Conservation (phyloP, 2,113 vertebrate genomes). For the Setophaga petechia region DNA sequence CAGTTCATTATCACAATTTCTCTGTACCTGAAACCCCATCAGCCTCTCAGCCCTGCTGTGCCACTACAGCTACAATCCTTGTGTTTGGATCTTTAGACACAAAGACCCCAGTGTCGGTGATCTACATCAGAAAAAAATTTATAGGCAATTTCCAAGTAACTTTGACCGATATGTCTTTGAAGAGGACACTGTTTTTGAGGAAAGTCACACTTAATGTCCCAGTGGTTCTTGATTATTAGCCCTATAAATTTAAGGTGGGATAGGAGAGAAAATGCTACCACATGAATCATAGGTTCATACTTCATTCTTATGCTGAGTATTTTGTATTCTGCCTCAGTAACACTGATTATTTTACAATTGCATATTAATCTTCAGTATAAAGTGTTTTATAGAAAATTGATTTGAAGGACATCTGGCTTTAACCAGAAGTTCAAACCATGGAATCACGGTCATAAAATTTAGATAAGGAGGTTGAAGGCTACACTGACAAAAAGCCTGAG, state of each 20-base stretch:
- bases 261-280: neutral
- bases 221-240: neutral
- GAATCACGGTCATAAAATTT: neutral
- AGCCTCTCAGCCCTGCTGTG: neutral
- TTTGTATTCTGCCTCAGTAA: neutral
- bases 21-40: neutral
- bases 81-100: neutral
- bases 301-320: neutral
- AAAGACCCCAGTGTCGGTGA: neutral
- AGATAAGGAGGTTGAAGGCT: neutral
- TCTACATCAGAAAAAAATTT: neutral
- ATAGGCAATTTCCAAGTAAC: neutral
- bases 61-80: neutral
- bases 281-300: neutral
- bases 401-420: neutral
- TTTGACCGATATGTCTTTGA: neutral
- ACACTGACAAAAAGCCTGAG: neutral
- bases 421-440: neutral
- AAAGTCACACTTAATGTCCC: neutral
- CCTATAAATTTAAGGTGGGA: constrained; percentile 2
- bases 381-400: neutral
- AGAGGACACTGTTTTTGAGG: neutral
- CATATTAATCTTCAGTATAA: neutral
- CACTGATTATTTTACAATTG: constrained; percentile 3
- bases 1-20: neutral